Evolutionary conservation across 2,113 vertebrate species (phyloP), one percentile per base, ranked within the genome.

Genomic region (Potamarius usumacintae): DNA sequence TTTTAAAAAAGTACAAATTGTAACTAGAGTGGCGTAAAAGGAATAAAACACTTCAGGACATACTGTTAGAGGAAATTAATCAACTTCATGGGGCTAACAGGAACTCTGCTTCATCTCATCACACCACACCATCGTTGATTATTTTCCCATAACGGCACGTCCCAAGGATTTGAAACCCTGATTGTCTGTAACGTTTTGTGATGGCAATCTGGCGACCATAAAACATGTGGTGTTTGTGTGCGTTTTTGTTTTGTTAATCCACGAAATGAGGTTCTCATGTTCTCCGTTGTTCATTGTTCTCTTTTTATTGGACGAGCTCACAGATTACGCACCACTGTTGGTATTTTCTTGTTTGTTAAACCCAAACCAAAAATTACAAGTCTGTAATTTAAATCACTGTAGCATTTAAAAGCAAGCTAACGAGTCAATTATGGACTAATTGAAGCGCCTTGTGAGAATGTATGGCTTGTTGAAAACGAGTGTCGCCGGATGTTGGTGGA

Each of bases 341-440:
- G 30, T 85, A 42, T 85, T 84, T 58, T 57, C 15, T 18, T 72
- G 52, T 12, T 84, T 78, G 14, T 52, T 34, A 15, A 15, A 15
- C 6, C 5, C 9, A 57, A 57, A 57, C 55, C 10, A 14, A 27
- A 67, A 5, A 0, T 11, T 42, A 7, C 14, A 30, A 1, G 27
- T 5, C 62, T 63, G 27, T 30, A 17, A 15, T 17, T 14, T 17
- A 71, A 71, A 71, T 34, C n/a, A 55, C 15, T 7, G 52, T n/a
- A 42, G 67, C 48, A 55, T 50, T 10, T 5, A 65, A 67, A 42
- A 74, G 22, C 20, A 8, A 42, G 62, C 50, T 86, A 69, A 81
- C 50, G 78, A 72, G 53, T 87, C 4, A 52, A n/a, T 72, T 62
- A 34, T 60, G 65, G n/a, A 69, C 27, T 86, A 81, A 86, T 86